These are phyloP conservation scores for Temnothorax ravouxi DNA, from an alignment of 2,888 invertebrate species.

Conservation along the genomic window DNA sequence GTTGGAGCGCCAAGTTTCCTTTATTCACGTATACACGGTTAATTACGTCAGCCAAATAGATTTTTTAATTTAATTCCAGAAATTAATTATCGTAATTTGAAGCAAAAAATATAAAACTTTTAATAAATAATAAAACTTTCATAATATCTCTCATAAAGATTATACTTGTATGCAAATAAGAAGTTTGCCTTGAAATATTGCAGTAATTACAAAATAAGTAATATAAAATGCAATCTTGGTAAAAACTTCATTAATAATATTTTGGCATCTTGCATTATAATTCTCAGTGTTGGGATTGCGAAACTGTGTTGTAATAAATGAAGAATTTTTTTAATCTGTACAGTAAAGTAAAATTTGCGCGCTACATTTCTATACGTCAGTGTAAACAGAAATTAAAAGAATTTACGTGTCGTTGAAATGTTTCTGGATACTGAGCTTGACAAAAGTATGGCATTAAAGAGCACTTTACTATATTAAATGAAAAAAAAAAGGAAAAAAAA, in stretches of 20 bases:
- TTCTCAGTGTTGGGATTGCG: background rate
- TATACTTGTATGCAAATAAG: background rate
- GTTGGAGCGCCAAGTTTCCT: background rate
- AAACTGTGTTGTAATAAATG: background rate
- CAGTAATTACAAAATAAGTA: background rate
- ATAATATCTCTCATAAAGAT: background rate
- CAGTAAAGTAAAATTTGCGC: background rate
- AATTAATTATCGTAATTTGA: background rate
- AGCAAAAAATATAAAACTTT: background rate
- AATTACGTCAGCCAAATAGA: background rate
- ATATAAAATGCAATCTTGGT: slow-evolving; percentile 4
- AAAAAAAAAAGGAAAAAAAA: background rate
- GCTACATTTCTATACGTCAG: background rate
- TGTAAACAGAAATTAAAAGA: background rate
- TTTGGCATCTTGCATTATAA: background rate
- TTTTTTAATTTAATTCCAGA: background rate
- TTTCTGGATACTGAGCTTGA: background rate
- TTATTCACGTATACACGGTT: background rate
- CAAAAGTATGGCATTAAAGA: background rate
- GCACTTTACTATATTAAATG: background rate
- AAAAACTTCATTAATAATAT: background rate
- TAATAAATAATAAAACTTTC: background rate
- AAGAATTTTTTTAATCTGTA: background rate
- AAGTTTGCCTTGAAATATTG: background rate
- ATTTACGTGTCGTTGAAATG: background rate